Percentiles rank a stretch among this genome's conserved stretches.
Evolutionary conservation across 2,888 invertebrate genomes (phyloP).

Genomic region (Rhingia campestris): DNA sequence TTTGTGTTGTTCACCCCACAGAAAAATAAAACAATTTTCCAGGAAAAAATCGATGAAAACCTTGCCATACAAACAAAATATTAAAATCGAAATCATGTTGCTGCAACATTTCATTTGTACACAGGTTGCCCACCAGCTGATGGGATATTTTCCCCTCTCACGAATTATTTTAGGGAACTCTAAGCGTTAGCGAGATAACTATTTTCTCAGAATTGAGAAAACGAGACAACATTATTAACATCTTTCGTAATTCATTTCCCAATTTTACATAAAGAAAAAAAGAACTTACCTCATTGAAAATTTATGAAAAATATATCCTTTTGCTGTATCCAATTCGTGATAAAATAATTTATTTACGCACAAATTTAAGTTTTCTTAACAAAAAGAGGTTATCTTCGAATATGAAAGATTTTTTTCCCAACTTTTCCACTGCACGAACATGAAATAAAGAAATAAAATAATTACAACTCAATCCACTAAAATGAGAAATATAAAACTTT

Average conservation of each 20-base stretch:
- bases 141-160: conserved; percentile 2
- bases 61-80: conserved; percentile 21
- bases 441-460: conserved; percentile 54
- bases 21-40: conserved; percentile 1
- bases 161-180: not conserved
- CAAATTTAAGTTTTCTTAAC: conserved; percentile 10
- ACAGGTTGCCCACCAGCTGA: conserved; percentile 47
- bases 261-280: conserved; percentile 12
- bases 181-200: conserved; percentile 8
- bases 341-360: not conserved
- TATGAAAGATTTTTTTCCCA: conserved; percentile 8
- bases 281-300: conserved; percentile 42
- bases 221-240: conserved; percentile 18
- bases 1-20: conserved; percentile 47
- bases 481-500: not conserved
- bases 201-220: not conserved
- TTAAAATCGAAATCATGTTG: conserved; percentile 16
- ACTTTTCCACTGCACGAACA: conserved; percentile 48
- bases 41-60: conserved; percentile 48
- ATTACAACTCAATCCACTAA: not conserved
- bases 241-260: conserved; percentile 39
- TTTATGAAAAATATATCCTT: conserved; percentile 34
- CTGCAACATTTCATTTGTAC: conserved; percentile 39
- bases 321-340: conserved; percentile 14
- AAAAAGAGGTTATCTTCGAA: conserved; percentile 10